phyloP scores from a whole-genome alignment of 2,113 vertebrate species.

The Ophiodon elongatus region DNA sequence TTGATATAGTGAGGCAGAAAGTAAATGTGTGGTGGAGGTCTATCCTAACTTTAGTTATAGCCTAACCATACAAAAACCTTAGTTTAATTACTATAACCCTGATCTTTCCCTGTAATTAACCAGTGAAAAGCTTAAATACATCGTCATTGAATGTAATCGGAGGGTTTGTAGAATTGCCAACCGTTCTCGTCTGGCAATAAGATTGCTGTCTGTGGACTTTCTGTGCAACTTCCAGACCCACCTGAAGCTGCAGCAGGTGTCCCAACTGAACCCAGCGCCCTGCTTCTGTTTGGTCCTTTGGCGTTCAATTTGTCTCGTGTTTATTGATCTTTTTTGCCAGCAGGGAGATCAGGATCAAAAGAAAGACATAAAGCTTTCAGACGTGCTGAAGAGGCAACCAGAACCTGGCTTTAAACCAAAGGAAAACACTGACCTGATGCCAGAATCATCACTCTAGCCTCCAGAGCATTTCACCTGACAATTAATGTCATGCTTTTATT shows the following conservation, averaged over 20 bases:
- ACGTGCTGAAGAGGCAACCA: conserved; percentile 33
- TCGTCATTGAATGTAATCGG: neutral
- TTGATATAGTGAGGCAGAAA: too few relatives aligned
- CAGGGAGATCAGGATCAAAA: conserved; percentile 4
- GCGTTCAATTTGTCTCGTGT: neutral
- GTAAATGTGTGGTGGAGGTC: too few relatives aligned
- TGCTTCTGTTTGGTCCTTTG: conserved; percentile 18
- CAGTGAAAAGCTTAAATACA: neutral
- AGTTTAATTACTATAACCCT: too few relatives aligned
- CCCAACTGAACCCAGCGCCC: neutral
- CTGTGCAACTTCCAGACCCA: neutral
- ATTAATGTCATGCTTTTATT: conserved; percentile 10
- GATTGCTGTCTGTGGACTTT: neutral
- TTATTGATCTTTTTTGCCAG: conserved; percentile 18
- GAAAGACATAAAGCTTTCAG: conserved; percentile 6
- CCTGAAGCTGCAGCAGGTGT: conserved; percentile 46
- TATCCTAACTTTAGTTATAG: too few relatives aligned
- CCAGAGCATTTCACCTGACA: conserved; percentile 35
- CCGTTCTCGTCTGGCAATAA: neutral
- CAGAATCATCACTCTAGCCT: conserved; percentile 39
- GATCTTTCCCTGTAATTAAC: too few relatives aligned
- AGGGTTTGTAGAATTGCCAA: neutral
- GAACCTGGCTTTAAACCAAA: conserved; percentile 27
- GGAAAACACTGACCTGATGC: conserved; percentile 54
- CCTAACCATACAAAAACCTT: too few relatives aligned